Percentiles rank a stretch among this genome's conserved stretches.
These are phyloP conservation scores for Folsomia manolachei DNA, from an alignment of 2,888 invertebrate genomes.

Conservation along the genomic window DNA sequence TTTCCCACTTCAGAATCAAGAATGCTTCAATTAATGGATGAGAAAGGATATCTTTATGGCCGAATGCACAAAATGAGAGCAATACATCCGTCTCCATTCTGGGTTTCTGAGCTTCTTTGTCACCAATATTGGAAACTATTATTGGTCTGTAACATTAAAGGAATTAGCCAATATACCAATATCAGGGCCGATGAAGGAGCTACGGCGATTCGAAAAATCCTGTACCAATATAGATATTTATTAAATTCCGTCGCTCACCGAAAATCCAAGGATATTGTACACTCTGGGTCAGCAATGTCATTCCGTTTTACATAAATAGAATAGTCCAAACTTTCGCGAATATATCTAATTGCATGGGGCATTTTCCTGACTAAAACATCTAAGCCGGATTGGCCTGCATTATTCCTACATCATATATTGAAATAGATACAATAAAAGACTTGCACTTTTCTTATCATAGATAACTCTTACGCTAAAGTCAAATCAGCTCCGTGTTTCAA, in stretches of 20 bases:
- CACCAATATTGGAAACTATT: not conserved
- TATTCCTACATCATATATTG: not conserved
- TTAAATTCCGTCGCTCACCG: not conserved
- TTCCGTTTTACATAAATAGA: not conserved
- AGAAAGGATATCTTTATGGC: slow-evolving; percentile 65
- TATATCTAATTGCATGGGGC: slow-evolving; percentile 20
- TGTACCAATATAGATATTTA: not conserved
- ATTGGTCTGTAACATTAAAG: not conserved
- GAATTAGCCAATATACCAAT: not conserved
- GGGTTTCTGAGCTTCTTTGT: not conserved
- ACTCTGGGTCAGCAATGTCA: slow-evolving; percentile 7
- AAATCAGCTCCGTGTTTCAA: slow-evolving; percentile 14
- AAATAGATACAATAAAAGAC: no score
- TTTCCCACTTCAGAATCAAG: slow-evolving; percentile 77
- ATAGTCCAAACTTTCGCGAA: slow-evolving; percentile 15
- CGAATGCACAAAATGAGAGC: slow-evolving; percentile 6
- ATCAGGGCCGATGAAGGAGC: not conserved
- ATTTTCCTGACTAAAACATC: slow-evolving; percentile 19
- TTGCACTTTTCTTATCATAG: no score
- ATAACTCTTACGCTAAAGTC: not conserved
- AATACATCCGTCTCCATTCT: slow-evolving; percentile 19
- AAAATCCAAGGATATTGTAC: slow-evolving; percentile 5
- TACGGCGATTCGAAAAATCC: no score
- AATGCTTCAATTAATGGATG: slow-evolving; percentile 84
- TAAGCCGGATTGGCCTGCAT: slow-evolving; percentile 16